phyloP scores from a whole-genome alignment of 1,140 invertebrate genomes.

The Orussus abietinus region DNA sequence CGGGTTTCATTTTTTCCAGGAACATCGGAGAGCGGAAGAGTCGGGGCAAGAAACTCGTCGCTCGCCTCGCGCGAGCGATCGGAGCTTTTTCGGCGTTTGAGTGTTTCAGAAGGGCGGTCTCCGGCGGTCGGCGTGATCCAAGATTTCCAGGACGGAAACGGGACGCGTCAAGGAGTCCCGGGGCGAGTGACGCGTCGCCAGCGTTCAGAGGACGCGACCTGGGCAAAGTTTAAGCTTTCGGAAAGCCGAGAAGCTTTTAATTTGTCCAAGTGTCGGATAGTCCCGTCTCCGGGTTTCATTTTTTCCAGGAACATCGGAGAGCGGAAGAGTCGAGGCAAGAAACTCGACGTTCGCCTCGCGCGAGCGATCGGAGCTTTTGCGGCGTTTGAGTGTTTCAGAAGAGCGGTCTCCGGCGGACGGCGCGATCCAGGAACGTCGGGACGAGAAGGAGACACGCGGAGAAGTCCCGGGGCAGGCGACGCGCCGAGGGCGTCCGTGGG shows the following conservation, averaged over 20 bases:
- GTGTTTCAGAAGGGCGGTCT: slow-evolving; percentile 9
- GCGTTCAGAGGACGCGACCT: no score
- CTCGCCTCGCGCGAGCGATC: slow-evolving; percentile 7
- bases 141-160: slow-evolving; percentile 19
- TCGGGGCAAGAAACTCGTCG: no score
- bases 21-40: no score
- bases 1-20: no score
- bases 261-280: no score
- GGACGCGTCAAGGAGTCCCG: slow-evolving; percentile 24
- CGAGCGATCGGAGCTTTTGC: slow-evolving; percentile 12
- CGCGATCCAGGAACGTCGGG: slow-evolving; percentile 17
- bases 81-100: slow-evolving; percentile 18
- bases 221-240: no score
- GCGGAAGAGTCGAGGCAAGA: no score
- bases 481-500: no score
- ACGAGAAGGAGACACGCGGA: slow-evolving; percentile 23
- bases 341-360: no score
- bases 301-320: no score
- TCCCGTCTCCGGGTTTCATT: no score
- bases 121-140: slow-evolving; percentile 16
- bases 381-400: slow-evolving; percentile 14
- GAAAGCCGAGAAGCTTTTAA: no score
- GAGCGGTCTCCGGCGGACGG: slow-evolving; percentile 12
- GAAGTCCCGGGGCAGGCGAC: slow-evolving; percentile 24
- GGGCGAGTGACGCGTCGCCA: slow-evolving; percentile 23